Evolutionary conservation across 2,797 vertebrate genomes (phyloP), one percentile per base, ranked within the genome.

Genomic region (Thaleichthys pacificus): DNA sequence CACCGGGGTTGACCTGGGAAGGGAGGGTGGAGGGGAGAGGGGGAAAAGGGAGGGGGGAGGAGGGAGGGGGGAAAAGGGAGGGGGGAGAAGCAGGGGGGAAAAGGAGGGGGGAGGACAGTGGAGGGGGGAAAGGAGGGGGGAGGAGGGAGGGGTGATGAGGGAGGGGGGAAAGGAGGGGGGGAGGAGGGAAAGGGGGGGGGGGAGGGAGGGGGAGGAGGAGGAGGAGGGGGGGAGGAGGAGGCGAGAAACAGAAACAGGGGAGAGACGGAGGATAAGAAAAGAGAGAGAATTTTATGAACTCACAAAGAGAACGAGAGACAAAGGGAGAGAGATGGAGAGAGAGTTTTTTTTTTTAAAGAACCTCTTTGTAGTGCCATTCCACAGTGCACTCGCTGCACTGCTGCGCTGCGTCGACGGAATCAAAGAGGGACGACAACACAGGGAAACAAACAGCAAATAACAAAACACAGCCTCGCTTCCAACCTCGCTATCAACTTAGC

Each of bases 1-100:
- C 93, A 0, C 76, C 70, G 0, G 90, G 92, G 71, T 91, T 94
- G 70, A 94, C 82, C 94, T 95, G 68, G 38, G 51, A 24, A 56
- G 71, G 32, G 71, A 38, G 17, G 28, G 5, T 3, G 47, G 51
- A 12, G 51, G 24, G 7, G 17, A 30, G 56, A 2, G 49, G 32
- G 21, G 21, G 28, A 9, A 3, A 30, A 56, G n/a, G 35, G 24
- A 35, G 4, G 17, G 4, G 11, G 4, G 60, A 22, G 21, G 32
- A n/a, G n/a, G n/a, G n/a, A n/a, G n/a, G n/a, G n/a, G n/a, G n/a
- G n/a, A n/a, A n/a, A n/a, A n/a, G n/a, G n/a, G n/a, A n/a, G n/a
- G n/a, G n/a, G n/a, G n/a, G n/a, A n/a, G n/a, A n/a, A n/a, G n/a
- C n/a, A n/a, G n/a, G n/a, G n/a, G n/a, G n/a, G n/a, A 42, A 24